phyloP scores from a whole-genome alignment of 2,113 vertebrate species.

The Nothocercus julius region DNA sequence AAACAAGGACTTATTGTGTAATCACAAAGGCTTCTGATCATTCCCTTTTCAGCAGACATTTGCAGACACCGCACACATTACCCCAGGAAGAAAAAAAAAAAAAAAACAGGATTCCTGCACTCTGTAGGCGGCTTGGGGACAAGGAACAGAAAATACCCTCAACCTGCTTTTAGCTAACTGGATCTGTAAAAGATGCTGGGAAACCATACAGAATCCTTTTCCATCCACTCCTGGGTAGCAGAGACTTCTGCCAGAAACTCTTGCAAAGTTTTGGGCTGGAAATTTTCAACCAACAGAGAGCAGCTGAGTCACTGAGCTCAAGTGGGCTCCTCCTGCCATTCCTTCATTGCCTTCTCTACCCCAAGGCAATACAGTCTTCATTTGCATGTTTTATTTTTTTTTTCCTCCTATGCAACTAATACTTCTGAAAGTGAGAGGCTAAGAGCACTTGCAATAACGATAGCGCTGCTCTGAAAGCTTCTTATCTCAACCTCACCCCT shows the following conservation, averaged over 20 bases:
- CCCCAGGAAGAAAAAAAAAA: neutral
- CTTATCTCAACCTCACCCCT: neutral
- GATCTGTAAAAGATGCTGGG: neutral
- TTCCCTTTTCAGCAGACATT: neutral
- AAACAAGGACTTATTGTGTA: neutral
- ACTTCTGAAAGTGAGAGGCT: constrained; percentile 2
- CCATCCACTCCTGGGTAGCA: neutral
- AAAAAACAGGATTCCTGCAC: neutral
- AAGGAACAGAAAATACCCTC: neutral
- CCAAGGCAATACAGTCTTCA: constrained; percentile 1
- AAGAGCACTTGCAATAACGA: constrained; percentile 7
- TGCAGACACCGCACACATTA: neutral
- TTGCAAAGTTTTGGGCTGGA: constrained; percentile 41
- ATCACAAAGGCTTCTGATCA: neutral
- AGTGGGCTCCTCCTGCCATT: constrained; percentile 33
- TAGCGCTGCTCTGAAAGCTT: constrained; percentile 14
- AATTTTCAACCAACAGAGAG: constrained; percentile 32
- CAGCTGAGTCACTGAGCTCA: constrained; percentile 63
- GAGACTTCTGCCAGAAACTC: neutral
- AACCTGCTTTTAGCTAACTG: neutral
- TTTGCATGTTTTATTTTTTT: neutral
- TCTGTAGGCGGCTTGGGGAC: neutral
- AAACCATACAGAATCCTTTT: neutral
- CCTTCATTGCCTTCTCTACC: constrained; percentile 22
- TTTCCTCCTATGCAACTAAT: neutral